phyloP scores from a whole-genome alignment of 2,113 vertebrate genomes.

The Colius striatus region DNA sequence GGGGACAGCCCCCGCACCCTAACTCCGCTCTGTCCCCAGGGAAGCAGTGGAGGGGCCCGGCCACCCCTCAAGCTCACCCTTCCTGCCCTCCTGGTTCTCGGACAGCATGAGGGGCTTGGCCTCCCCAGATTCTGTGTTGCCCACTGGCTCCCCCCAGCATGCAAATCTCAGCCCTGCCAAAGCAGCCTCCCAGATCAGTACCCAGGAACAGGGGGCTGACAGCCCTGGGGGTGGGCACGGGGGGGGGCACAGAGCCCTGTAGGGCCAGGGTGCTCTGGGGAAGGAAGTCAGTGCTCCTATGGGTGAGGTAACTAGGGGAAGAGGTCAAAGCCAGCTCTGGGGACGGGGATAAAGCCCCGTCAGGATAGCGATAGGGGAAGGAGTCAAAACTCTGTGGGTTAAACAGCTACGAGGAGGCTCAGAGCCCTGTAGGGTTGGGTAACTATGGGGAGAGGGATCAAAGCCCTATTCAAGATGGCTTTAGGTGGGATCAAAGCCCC shows the following conservation, averaged over 20 bases:
- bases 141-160: conserved; percentile 78
- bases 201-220: accelerated
- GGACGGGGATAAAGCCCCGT: neutral
- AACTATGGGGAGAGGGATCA: too few species aligned
- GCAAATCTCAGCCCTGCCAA: conserved; percentile 79
- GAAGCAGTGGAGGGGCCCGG: conserved; percentile 82
- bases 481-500: neutral
- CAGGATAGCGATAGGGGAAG: neutral
- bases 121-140: conserved; percentile 75
- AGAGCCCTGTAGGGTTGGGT: too few species aligned
- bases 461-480: too few species aligned
- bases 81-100: conserved; percentile 91
- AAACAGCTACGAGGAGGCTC: too few species aligned
- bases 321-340: neutral
- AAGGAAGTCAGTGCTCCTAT: neutral
- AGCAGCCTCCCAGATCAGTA: conserved; percentile 85
- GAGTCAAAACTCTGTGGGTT: neutral
- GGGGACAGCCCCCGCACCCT: accelerated
- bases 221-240: neutral
- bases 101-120: conserved; percentile 79
- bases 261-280: neutral
- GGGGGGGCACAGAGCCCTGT: neutral
- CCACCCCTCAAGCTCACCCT: conserved; percentile 83
- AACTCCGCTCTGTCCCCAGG: conserved; percentile 54
- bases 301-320: neutral